Percentiles rank a stretch among this genome's conserved stretches.
phyloP scores from a whole-genome alignment of 1,140 invertebrate genomes.

The Proctacanthus coquilletti region DNA sequence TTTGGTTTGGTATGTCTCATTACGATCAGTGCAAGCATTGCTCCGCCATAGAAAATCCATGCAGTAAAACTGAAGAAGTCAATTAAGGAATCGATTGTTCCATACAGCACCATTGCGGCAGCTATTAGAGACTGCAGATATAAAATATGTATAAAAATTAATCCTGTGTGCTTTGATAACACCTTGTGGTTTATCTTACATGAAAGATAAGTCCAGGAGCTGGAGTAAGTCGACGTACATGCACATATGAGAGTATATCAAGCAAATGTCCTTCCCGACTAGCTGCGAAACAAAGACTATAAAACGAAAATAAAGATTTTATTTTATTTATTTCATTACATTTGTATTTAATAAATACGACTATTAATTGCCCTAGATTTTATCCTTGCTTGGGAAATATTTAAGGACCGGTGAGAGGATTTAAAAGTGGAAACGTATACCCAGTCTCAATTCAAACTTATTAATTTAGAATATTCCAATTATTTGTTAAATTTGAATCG shows the following conservation, averaged over 20 bases:
- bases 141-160: too few species aligned
- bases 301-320: conserved; percentile 12
- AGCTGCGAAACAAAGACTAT: conserved; percentile 81
- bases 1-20: conserved; percentile 78
- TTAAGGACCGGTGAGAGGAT: too few species aligned
- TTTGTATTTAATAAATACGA: too few species aligned
- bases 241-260: conserved; percentile 85
- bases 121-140: conserved; percentile 49
- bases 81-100: conserved; percentile 79
- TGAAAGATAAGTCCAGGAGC: conserved; percentile 94
- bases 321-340: too few species aligned
- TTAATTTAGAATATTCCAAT: too few species aligned
- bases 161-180: too few species aligned
- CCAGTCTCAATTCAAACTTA: too few species aligned
- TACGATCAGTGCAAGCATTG: conserved; percentile 75
- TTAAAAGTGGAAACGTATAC: too few species aligned
- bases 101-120: conserved; percentile 70
- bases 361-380: too few species aligned
- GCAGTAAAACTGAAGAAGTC: conserved; percentile 92
- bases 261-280: conserved; percentile 87
- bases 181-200: conserved; percentile 44
- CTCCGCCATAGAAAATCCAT: conserved; percentile 88
- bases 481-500: too few species aligned
- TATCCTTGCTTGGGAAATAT: too few species aligned
- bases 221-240: conserved; percentile 78